phyloP scores from a whole-genome alignment of 2,797 vertebrate genomes.

The Pyrocephalus nanus region DNA sequence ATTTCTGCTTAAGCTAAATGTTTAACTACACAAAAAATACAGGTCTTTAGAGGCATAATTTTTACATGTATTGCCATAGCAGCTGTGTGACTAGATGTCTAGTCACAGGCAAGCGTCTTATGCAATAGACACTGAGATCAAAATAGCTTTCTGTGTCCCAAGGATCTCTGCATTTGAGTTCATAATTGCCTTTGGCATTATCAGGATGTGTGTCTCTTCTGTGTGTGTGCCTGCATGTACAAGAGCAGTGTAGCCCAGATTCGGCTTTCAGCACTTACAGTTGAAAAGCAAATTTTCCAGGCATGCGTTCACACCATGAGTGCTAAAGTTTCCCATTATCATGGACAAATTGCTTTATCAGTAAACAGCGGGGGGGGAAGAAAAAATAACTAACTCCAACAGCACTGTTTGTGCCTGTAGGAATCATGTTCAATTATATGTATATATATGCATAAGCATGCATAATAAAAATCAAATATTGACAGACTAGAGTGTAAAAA shows the following conservation, averaged over 20 bases:
- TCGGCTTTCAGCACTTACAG: neutral
- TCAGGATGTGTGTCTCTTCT: neutral
- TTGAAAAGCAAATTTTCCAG: neutral
- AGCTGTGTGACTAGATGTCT: neutral
- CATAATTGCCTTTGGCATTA: neutral
- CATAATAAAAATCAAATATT: neutral
- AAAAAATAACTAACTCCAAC: neutral
- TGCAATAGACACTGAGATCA: neutral
- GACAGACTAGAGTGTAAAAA: neutral
- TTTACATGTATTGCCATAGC: neutral
- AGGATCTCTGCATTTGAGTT: neutral
- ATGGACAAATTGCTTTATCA: neutral
- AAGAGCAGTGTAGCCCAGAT: neutral
- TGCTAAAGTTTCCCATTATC: neutral
- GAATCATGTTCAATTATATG: neutral
- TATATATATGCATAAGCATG: neutral
- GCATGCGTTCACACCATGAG: neutral
- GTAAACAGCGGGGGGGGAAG: neutral
- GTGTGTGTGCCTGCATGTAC: rapidly evolving
- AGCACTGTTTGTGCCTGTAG: neutral
- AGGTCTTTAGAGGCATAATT: neutral
- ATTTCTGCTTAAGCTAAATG: neutral
- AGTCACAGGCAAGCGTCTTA: neutral
- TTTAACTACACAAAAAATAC: neutral
- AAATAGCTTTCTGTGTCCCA: neutral